phyloP scores from a whole-genome alignment of 2,113 vertebrate species.

The Suncus etruscus region DNA sequence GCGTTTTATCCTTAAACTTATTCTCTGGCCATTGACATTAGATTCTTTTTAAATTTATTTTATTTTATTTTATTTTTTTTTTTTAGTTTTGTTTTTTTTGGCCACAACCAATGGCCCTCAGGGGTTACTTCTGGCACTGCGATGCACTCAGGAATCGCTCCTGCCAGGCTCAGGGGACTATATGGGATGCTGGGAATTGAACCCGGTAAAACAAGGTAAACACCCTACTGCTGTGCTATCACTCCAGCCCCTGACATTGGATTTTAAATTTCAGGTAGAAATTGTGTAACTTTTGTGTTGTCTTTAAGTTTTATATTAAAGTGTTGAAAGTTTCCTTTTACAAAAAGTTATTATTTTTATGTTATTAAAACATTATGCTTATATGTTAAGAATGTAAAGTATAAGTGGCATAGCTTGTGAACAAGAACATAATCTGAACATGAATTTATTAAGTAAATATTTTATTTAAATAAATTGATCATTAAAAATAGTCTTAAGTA shows the following conservation, averaged over 20 bases:
- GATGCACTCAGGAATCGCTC: too few species aligned
- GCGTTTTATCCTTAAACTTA: too few species aligned
- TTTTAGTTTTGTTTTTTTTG: too few species aligned
- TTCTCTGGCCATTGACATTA: not conserved
- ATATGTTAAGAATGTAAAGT: not conserved
- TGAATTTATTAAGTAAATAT: not conserved
- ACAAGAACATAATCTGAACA: not conserved
- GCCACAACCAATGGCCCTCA: too few species aligned
- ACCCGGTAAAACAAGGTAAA: too few species aligned
- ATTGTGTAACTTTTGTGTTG: not conserved
- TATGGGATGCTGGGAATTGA: too few species aligned
- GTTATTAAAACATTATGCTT: slow-evolving; percentile 33
- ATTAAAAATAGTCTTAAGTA: not conserved
- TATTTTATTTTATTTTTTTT: not conserved
- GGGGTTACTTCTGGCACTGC: too few species aligned
- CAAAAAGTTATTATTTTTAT: not conserved
- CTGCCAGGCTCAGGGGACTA: too few species aligned
- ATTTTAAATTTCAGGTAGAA: slow-evolving; percentile 21
- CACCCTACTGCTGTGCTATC: too few species aligned
- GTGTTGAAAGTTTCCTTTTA: not conserved
- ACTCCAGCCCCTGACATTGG: not conserved
- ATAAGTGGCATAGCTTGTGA: slow-evolving; percentile 13
- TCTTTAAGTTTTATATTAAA: slow-evolving; percentile 38
- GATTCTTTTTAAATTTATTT: too few species aligned
- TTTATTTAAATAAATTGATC: slow-evolving; percentile 47